These are phyloP conservation scores for Pygocentrus nattereri DNA, from an alignment of 2,797 vertebrate genomes.

Conservation along the genomic window DNA sequence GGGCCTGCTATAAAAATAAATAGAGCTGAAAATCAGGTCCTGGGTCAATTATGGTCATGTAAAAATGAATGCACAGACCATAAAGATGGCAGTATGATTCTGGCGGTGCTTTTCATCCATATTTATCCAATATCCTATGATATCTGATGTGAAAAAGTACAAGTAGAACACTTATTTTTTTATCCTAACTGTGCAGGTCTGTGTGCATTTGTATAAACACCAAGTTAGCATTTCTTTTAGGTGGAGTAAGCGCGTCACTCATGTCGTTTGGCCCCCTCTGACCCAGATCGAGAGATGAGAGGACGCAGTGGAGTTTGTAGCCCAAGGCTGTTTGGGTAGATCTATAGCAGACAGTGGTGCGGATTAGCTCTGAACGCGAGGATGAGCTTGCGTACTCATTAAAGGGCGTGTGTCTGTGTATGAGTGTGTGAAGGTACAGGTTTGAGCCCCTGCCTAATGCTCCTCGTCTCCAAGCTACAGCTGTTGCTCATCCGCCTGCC, in stretches of 20 bases:
- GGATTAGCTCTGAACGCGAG: conserved; percentile 34
- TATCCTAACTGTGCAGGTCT: not conserved
- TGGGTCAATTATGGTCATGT: not conserved
- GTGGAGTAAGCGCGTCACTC: conserved; percentile 7
- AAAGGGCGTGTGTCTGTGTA: conserved; percentile 33
- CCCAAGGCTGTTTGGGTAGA: conserved; percentile 34
- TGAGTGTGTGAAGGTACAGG: conserved; percentile 35
- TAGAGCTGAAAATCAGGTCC: conserved; percentile 5
- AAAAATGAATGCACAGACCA: not conserved
- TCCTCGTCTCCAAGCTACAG: conserved; percentile 11
- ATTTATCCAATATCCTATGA: not conserved
- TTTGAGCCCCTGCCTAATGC: conserved; percentile 31
- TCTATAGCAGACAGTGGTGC: conserved; percentile 50
- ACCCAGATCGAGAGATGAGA: conserved; percentile 31
- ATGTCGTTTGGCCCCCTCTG: not conserved
- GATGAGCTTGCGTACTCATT: not conserved
- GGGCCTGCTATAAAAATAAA: not conserved
- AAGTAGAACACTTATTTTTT: not conserved
- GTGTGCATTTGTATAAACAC: not conserved
- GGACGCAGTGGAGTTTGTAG: not conserved
- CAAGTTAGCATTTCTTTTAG: conserved; percentile 30
- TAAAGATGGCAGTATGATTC: not conserved
- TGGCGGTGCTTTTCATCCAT: not conserved
- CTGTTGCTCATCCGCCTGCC: conserved; percentile 24
- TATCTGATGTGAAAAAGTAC: not conserved